phyloP scores from a whole-genome alignment of 2,113 vertebrate genomes.

The Cavia aperea region DNA sequence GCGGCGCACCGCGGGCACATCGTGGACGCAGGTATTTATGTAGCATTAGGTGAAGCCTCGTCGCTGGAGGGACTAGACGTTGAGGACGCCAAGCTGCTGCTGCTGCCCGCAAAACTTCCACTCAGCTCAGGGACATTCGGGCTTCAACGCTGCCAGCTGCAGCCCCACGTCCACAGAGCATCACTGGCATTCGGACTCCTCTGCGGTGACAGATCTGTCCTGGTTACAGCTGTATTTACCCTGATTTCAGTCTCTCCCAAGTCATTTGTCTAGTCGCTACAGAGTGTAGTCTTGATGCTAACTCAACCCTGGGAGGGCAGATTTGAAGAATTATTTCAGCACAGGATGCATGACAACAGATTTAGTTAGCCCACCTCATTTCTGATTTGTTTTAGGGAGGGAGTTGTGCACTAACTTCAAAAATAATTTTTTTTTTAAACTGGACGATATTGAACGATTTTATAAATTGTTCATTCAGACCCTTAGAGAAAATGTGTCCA shows the following conservation, averaged over 20 bases:
- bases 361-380: conserved; percentile 17
- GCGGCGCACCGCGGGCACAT: conserved; percentile 40
- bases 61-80: conserved; percentile 39
- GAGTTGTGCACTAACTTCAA: conserved; percentile 4
- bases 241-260: conserved; percentile 44
- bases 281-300: conserved; percentile 35
- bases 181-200: background rate
- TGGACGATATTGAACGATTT: background rate
- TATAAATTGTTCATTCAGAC: background rate
- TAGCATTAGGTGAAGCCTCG: conserved; percentile 57
- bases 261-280: conserved; percentile 40
- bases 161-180: background rate
- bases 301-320: conserved; percentile 24
- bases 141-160: conserved; percentile 7
- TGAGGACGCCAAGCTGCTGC: conserved; percentile 26
- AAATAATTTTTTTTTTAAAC: conserved; percentile 7
- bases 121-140: background rate
- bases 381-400: background rate
- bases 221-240: conserved; percentile 53
- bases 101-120: conserved; percentile 57
- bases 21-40: conserved; percentile 61
- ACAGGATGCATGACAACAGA: conserved; percentile 3
- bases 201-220: conserved; percentile 46
- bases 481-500: background rate
- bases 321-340: conserved; percentile 41